These are phyloP conservation scores for Neolamprologus fasciatus DNA, from an alignment of 2,113 vertebrate genomes.

Conservation along the genomic window DNA sequence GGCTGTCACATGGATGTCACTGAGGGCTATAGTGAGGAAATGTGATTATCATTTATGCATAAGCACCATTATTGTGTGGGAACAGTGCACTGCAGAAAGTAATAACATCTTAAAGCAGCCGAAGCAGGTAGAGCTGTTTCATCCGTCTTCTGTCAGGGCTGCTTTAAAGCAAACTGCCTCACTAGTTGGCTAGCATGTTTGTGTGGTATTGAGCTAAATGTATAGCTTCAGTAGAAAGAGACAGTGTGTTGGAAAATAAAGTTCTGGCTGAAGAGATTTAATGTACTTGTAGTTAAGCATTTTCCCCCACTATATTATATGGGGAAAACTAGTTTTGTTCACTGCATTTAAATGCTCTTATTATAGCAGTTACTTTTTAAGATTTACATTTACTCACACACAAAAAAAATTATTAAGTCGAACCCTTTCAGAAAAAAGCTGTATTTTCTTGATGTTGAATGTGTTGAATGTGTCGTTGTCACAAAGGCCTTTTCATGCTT, in stretches of 20 bases:
- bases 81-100: not conserved
- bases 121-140: not conserved
- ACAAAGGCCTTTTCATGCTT: not conserved
- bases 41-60: conserved; percentile 60
- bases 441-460: not conserved
- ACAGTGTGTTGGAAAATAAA: not conserved
- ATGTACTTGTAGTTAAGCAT: not conserved
- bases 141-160: not conserved
- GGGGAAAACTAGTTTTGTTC: not conserved
- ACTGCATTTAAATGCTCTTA: not conserved
- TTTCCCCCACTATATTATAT: not conserved
- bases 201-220: not conserved
- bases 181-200: not conserved
- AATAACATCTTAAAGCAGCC: conserved; percentile 2
- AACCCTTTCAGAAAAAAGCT: not conserved
- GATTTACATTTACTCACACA: fast-evolving
- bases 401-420: fast-evolving
- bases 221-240: not conserved
- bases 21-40: conserved; percentile 36
- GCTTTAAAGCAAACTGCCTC: not conserved
- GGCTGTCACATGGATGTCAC: conserved; percentile 37
- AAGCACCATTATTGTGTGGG: conserved; percentile 36
- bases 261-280: not conserved
- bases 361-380: not conserved
- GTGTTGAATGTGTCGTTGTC: not conserved